Base-by-base conservation (phyloP, 2,113 vertebrate genomes). In the Saguinus imperator region DNA sequence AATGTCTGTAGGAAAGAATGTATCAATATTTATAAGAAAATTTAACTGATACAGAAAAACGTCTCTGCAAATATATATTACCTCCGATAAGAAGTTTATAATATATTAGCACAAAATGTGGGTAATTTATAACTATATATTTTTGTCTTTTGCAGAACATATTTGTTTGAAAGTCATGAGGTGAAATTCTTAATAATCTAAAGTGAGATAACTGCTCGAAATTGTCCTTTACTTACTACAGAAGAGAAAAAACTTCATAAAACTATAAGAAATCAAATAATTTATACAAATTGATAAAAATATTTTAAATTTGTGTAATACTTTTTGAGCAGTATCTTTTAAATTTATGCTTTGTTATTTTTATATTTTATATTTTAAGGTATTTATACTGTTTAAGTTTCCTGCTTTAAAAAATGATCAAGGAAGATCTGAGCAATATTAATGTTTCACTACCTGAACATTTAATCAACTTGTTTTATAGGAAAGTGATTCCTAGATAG, bases 391-490 rank as follows among this genome's bases (percentile, higher is more conserved):
- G 17, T 64, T 0, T 21, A 85, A 23, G 8, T 72, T 57, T 82
- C 35, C 5, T 20, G n/a, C 61, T 55, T 82, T 89, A 18, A 45
- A 90, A 97, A 82, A 55, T 45, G 10, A 64, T 64, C 27, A 88
- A 29, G 52, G 12, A 81, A 84, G 16, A 64, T 50, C 6, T 83
- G 25, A 37, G 29, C 6, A 93, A 45, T 52, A 75, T 35, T 86
- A 85, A 13, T 73, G 32, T 52, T 92, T 68, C 13, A 83, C 16
- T 40, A 3, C 80, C 9, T 64, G 16, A 75, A 87, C 6, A 55
- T 96, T 97, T 96, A 85, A 86, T 98, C 93, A 77, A 87, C 3
- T 45, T 57, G 0, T 75, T 89, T 94, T 55, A 77, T 64, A 93
- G 23, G 50, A 90, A 77, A 95, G 9, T 70, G 91, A 89, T 96